A percentile compares a stretch with the other conserved stretches of the same genome.
phyloP scores from a whole-genome alignment of 2,888 invertebrate genomes.

The Pandemis heparana region DNA sequence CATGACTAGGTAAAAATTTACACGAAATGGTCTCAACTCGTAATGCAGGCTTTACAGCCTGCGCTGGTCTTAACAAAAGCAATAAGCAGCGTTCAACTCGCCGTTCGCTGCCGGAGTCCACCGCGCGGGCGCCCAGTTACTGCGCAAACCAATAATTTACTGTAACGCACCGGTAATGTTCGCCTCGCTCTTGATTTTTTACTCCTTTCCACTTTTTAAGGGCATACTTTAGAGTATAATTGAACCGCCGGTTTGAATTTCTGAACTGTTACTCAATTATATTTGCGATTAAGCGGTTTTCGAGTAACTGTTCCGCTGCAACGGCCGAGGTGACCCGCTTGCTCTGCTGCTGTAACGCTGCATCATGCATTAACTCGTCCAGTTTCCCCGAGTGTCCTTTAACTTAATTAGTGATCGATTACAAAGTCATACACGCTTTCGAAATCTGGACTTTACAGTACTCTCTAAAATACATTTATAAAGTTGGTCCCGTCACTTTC shows the following conservation, averaged over 20 bases:
- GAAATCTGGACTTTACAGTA: background rate
- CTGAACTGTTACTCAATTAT: slow-evolving; percentile 43
- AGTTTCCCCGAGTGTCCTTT: background rate
- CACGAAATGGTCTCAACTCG: no score
- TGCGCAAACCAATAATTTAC: slow-evolving; percentile 69
- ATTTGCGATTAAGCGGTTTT: slow-evolving; percentile 28
- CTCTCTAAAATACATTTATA: background rate
- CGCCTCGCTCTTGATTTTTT: slow-evolving; percentile 62
- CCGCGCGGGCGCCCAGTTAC: slow-evolving; percentile 51
- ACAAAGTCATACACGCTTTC: background rate
- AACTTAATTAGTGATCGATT: background rate
- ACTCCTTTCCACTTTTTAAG: slow-evolving; percentile 48
- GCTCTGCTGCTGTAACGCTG: background rate
- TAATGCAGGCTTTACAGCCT: no score
- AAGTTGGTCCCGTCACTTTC: background rate
- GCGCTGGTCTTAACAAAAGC: background rate
- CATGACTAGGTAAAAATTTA: no score
- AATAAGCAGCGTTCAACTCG: background rate
- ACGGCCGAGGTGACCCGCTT: slow-evolving; percentile 10
- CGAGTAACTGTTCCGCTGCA: slow-evolving; percentile 44
- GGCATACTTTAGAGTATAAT: slow-evolving; percentile 42
- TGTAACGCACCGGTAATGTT: slow-evolving; percentile 64
- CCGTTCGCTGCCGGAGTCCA: slow-evolving; percentile 13
- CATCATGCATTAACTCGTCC: background rate
- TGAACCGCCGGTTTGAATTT: slow-evolving; percentile 39